Conservation (phyloP, 2,113 vertebrate genomes). For the Ammodytes marinus region DNA sequence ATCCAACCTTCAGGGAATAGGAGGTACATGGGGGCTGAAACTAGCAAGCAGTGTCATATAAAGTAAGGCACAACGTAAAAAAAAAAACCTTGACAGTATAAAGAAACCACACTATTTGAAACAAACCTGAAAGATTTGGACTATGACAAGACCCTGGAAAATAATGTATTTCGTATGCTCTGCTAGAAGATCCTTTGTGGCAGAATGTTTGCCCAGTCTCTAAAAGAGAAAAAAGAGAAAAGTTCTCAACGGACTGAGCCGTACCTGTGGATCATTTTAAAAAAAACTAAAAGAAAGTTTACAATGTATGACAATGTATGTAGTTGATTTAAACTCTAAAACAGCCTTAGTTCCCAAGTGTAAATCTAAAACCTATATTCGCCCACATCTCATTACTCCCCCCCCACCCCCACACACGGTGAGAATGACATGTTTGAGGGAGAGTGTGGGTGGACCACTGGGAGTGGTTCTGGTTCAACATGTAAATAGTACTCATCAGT, state of each 20-base stretch:
- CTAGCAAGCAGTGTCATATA: no score
- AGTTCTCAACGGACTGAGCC: not conserved
- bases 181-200: not conserved
- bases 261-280: no score
- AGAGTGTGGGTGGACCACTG: constrained; percentile 1
- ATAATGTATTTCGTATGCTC: not conserved
- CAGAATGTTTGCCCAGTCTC: not conserved
- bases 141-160: no score
- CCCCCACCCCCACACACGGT: constrained; percentile 15
- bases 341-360: not conserved
- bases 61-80: no score
- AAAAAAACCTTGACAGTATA: not conserved
- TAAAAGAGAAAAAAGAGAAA: not conserved
- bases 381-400: constrained; percentile 16
- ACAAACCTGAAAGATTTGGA: not conserved
- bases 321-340: not conserved
- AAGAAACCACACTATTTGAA: not conserved
- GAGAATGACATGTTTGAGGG: constrained; percentile 53
- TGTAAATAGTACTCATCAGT: constrained; percentile 54
- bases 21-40: not conserved
- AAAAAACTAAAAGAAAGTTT: not conserved
- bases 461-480: constrained; percentile 55
- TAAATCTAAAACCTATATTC: not conserved
- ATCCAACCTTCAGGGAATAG: no score
- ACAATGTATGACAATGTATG: not conserved